These are phyloP conservation scores for Heliconius melpomene DNA, from an alignment of 1,140 invertebrate species.

Conservation along the genomic window DNA sequence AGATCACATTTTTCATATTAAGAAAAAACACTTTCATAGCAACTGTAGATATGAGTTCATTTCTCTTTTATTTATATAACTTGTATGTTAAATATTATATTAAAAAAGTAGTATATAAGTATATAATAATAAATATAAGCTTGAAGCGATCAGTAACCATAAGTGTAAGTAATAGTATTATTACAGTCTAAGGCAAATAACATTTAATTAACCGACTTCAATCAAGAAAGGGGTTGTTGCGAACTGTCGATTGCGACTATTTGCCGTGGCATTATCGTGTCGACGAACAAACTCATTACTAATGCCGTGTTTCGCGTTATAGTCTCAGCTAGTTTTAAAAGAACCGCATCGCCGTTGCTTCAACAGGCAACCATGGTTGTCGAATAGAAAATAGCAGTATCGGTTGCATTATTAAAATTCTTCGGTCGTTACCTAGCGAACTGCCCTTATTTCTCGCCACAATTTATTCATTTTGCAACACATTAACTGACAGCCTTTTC, in stretches of 20 bases:
- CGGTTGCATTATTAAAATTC: slow-evolving; percentile 68
- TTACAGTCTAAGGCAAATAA: slow-evolving; percentile 19
- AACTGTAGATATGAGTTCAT: neutral
- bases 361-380: slow-evolving; percentile 19
- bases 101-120: neutral
- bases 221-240: slow-evolving; percentile 56
- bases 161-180: slow-evolving; percentile 15
- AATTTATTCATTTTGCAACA: slow-evolving; percentile 81
- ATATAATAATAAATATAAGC: neutral
- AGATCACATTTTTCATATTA: neutral
- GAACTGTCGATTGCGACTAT: slow-evolving; percentile 74
- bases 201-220: slow-evolving; percentile 40
- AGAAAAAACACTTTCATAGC: neutral
- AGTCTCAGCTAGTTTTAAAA: slow-evolving; percentile 44
- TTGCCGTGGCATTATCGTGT: slow-evolving; percentile 75
- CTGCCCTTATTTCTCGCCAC: slow-evolving; percentile 78
- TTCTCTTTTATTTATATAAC: too few species aligned
- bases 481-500: slow-evolving; percentile 71
- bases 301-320: slow-evolving; percentile 64
- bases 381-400: slow-evolving; percentile 39
- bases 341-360: slow-evolving; percentile 42
- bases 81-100: too few species aligned
- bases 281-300: slow-evolving; percentile 62
- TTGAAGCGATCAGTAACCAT: neutral
- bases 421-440: slow-evolving; percentile 68